Evolutionary conservation across 2,797 vertebrate species (phyloP).

Genomic region (Lophius americanus): DNA sequence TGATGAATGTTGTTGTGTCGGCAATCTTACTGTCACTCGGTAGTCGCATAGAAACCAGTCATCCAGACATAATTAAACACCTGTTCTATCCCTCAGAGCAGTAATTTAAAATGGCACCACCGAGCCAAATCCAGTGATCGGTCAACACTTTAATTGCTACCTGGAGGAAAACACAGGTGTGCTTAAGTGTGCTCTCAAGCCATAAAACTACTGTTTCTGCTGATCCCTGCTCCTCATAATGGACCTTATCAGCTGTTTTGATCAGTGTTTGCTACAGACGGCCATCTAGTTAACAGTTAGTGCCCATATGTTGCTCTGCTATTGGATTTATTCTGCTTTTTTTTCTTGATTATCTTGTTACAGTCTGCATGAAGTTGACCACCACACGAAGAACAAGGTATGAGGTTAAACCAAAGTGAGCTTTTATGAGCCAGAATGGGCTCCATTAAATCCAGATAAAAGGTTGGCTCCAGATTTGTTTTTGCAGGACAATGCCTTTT

Average conservation of each 20-base stretch:
- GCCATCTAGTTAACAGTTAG: constrained; percentile 34
- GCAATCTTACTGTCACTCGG: constrained; percentile 5
- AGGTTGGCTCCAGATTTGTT: no score
- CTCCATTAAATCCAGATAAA: no score
- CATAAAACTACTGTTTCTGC: constrained; percentile 62
- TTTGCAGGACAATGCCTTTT: no score
- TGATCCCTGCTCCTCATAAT: constrained; percentile 35
- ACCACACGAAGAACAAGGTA: not conserved
- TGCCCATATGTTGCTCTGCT: constrained; percentile 40
- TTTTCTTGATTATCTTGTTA: constrained; percentile 8
- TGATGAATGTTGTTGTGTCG: constrained; percentile 4
- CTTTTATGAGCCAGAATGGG: not conserved
- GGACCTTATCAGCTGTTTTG: constrained; percentile 36
- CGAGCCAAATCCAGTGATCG: constrained; percentile 16
- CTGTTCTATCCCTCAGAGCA: constrained; percentile 41
- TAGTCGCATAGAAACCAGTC: constrained; percentile 18
- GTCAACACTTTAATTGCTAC: constrained; percentile 43
- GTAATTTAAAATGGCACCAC: constrained; percentile 21
- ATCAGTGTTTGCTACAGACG: constrained; percentile 34
- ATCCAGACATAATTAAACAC: constrained; percentile 58
- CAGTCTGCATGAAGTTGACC: constrained; percentile 4
- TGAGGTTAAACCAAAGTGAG: constrained; percentile 10
- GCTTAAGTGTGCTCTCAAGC: constrained; percentile 31
- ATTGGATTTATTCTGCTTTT: no score
- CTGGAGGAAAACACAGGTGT: constrained; percentile 59